Evolutionary conservation across 2,888 invertebrate genomes (phyloP).

Genomic region (Cosmopolites sordidus): DNA sequence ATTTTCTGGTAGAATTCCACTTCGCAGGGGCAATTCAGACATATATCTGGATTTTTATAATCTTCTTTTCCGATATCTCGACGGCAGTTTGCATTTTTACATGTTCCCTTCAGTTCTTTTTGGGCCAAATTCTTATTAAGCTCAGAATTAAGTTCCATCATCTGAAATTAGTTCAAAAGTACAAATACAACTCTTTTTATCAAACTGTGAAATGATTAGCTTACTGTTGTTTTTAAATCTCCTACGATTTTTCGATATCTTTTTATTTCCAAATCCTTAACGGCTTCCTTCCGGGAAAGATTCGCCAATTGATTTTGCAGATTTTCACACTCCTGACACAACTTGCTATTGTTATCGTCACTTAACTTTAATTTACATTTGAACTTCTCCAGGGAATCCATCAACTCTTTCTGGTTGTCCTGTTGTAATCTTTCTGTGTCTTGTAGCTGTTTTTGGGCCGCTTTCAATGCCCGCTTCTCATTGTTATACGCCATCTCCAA

Average conservation of each 20-base stretch:
- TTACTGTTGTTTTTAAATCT: conserved; percentile 38
- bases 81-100: conserved; percentile 28
- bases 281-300: conserved; percentile 27
- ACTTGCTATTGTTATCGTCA: conserved; percentile 27
- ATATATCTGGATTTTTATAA: conserved; percentile 19
- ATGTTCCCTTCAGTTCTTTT: conserved; percentile 26
- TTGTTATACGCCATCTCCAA: conserved; percentile 35
- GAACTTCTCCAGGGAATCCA: conserved; percentile 31
- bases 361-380: conserved; percentile 30
- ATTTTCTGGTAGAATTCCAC: conserved; percentile 34
- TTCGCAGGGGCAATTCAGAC: conserved; percentile 33
- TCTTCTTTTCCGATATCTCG: conserved; percentile 19
- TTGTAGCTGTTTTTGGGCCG: conserved; percentile 36
- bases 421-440: conserved; percentile 32
- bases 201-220: no score
- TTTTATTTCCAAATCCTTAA: conserved; percentile 33
- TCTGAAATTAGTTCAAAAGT: no score
- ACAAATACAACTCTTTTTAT: no score
- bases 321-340: conserved; percentile 28
- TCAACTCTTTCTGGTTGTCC: conserved; percentile 31
- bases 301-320: conserved; percentile 26
- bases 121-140: conserved; percentile 33
- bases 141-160: conserved; percentile 36
- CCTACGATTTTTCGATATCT: conserved; percentile 36
- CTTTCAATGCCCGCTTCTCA: conserved; percentile 34